Percentiles rank a stretch among this genome's conserved stretches.
These are phyloP conservation scores for Notamacropus eugenii DNA, from an alignment of 2,797 vertebrate genomes.

Conservation along the genomic window DNA sequence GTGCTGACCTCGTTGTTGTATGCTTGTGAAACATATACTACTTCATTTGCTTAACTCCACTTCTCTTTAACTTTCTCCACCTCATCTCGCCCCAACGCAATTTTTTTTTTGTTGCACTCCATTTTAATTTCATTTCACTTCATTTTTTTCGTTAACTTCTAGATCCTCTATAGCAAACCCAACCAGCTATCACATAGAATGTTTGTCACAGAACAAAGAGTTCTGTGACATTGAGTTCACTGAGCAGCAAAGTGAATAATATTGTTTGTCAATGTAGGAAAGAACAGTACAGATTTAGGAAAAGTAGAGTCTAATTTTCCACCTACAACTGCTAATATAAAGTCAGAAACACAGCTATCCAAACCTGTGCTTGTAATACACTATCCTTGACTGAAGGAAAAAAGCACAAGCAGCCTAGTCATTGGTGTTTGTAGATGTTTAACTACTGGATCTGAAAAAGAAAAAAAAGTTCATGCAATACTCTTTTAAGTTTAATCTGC, in stretches of 20 bases:
- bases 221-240: neutral
- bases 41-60: neutral
- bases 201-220: neutral
- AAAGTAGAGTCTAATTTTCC: neutral
- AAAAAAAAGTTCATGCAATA: neutral
- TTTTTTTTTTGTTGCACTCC: neutral
- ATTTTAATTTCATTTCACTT: neutral
- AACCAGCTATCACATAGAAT: neutral
- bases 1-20: too few species aligned
- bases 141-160: neutral
- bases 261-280: neutral
- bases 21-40: neutral
- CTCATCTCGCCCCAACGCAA: neutral
- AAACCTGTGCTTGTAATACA: neutral
- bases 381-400: neutral
- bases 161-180: neutral
- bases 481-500: neutral
- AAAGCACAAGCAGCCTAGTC: neutral
- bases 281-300: neutral
- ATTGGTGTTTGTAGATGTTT: neutral
- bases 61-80: neutral
- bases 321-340: neutral
- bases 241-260: neutral
- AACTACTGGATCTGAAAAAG: neutral
- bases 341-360: neutral